Evolutionary conservation across 2,797 vertebrate species (phyloP).

Genomic region (Caiman crocodilus): DNA sequence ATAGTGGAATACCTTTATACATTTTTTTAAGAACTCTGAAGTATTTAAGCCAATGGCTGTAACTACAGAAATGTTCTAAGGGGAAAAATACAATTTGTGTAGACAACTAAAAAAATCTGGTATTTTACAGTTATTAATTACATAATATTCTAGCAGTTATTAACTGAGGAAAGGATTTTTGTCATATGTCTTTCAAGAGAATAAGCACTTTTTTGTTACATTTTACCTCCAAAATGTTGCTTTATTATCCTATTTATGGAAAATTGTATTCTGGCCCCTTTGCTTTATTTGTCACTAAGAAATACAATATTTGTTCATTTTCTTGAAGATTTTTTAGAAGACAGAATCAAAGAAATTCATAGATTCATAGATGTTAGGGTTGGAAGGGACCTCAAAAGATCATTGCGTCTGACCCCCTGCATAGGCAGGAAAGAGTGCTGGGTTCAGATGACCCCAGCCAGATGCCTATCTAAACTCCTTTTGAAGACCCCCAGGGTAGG

Average conservation of each 20-base stretch:
- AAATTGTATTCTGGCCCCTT: not conserved
- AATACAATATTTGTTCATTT: not conserved
- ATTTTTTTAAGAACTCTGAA: not conserved
- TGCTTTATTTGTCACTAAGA: not conserved
- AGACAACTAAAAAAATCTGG: not conserved
- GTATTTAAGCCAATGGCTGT: not conserved
- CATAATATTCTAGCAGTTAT: not conserved
- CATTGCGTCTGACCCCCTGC: too few species aligned
- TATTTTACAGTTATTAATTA: not conserved
- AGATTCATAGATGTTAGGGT: too few species aligned
- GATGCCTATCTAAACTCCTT: too few species aligned
- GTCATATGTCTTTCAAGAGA: not conserved
- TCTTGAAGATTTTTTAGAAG: not conserved
- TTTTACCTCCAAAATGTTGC: too few species aligned
- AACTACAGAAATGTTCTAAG: not conserved
- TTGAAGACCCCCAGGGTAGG: too few species aligned
- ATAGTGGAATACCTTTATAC: not conserved
- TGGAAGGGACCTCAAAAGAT: too few species aligned
- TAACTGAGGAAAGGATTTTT: not conserved
- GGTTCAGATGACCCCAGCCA: too few species aligned
- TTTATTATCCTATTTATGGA: too few species aligned
- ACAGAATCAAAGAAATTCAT: not conserved
- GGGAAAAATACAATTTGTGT: not conserved
- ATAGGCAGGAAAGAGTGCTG: too few species aligned
- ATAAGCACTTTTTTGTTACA: not conserved